Evolutionary conservation across 2,113 vertebrate species (phyloP).

Genomic region (Muscicapa adusta): DNA sequence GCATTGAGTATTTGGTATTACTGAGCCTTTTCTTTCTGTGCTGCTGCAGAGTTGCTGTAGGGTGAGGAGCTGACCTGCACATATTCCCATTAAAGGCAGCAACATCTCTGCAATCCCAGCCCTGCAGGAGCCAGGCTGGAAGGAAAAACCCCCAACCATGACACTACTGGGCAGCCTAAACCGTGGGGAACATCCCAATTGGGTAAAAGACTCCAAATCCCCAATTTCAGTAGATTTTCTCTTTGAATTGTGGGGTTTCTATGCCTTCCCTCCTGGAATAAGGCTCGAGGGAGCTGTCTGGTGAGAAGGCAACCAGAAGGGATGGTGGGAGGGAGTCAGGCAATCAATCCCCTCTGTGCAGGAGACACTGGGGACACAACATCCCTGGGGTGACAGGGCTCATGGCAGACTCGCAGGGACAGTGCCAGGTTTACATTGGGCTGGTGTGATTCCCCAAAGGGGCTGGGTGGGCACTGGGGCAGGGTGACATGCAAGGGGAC

Average conservation of each 20-base stretch:
- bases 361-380: rapidly evolving
- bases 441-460: neutral
- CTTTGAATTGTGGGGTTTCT: neutral
- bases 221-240: neutral
- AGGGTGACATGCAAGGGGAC: neutral
- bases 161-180: neutral
- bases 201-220: neutral
- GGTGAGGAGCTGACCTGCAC: neutral
- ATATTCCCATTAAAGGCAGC: neutral
- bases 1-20: neutral
- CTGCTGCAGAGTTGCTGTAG: neutral
- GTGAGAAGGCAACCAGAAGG: neutral
- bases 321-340: neutral
- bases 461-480: rapidly evolving
- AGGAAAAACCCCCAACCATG: neutral
- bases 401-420: rapidly evolving
- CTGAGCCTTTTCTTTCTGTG: neutral
- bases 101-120: neutral
- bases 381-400: neutral
- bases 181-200: neutral
- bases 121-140: neutral
- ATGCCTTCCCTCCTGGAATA: no score
- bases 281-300: neutral
- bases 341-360: neutral
- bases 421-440: rapidly evolving